Conservation (phyloP, 2,113 vertebrate genomes). For the Bufo gargarizans region DNA sequence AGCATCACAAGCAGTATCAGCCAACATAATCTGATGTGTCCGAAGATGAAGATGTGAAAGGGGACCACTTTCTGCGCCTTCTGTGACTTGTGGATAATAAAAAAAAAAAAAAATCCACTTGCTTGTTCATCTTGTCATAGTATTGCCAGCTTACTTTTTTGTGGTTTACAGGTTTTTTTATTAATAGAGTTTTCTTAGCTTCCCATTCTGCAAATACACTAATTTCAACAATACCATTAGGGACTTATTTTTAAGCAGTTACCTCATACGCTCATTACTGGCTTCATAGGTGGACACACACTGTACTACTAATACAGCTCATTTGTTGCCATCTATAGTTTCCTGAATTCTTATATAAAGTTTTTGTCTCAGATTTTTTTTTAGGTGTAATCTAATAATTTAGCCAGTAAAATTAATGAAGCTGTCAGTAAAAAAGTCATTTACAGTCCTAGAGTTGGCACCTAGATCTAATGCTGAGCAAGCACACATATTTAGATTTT, state of each 20-base stretch:
- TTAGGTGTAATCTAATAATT: background rate
- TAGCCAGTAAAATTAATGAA: constrained; percentile 1
- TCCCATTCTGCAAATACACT: too few species aligned
- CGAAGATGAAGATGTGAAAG: too few species aligned
- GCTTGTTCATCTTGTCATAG: too few species aligned
- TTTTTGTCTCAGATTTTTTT: background rate
- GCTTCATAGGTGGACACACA: background rate
- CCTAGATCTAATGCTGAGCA: background rate
- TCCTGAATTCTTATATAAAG: background rate
- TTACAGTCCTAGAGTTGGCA: background rate
- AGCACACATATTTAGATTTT: background rate
- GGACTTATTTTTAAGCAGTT: background rate
- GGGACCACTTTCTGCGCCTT: too few species aligned
- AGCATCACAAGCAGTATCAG: too few species aligned
- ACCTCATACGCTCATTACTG: background rate
- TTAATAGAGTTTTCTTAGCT: too few species aligned
- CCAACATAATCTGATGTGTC: too few species aligned
- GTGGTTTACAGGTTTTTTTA: too few species aligned
- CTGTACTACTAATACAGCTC: background rate
- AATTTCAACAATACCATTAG: too few species aligned
- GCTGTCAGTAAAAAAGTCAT: background rate
- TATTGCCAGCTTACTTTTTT: too few species aligned
- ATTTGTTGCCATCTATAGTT: background rate
- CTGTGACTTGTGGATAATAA: too few species aligned
- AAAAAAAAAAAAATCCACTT: too few species aligned